Percentiles rank a stretch among this genome's conserved stretches.
phyloP scores from a whole-genome alignment of 1,140 invertebrate genomes.

The Halesus radiatus region DNA sequence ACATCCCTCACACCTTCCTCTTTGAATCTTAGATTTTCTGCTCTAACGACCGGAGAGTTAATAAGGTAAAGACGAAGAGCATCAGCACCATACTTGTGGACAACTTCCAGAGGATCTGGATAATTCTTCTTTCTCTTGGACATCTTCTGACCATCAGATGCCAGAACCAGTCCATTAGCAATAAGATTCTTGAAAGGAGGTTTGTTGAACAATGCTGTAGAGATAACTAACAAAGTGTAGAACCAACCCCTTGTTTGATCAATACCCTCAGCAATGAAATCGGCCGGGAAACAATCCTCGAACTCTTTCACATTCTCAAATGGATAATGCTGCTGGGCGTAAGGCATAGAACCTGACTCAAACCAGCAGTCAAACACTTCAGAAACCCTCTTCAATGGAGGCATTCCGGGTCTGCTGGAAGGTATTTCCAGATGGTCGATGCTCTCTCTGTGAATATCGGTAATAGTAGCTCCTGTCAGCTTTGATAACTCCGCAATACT shows the following conservation, averaged over 20 bases:
- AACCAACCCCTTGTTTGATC: slow-evolving; percentile 99
- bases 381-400: slow-evolving; percentile 85
- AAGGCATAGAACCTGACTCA: slow-evolving; percentile 99
- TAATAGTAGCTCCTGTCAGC: slow-evolving; percentile 85
- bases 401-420: slow-evolving; percentile 85
- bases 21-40: slow-evolving; percentile 96
- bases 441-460: slow-evolving; percentile 95
- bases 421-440: slow-evolving; percentile 96
- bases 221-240: slow-evolving; percentile 96
- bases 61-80: slow-evolving; percentile 96
- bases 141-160: slow-evolving; percentile 99
- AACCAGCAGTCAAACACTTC: slow-evolving; percentile 99
- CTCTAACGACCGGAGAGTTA: slow-evolving; percentile 97
- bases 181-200: slow-evolving; percentile 98
- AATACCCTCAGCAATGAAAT: slow-evolving; percentile 99
- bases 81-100: slow-evolving; percentile 97
- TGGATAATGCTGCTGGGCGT: slow-evolving; percentile 97
- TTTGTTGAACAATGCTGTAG: slow-evolving; percentile 96
- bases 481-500: slow-evolving; percentile 93
- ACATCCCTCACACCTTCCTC: slow-evolving; percentile 97
- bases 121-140: slow-evolving; percentile 99
- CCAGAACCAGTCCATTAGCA: slow-evolving; percentile 94
- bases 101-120: slow-evolving; percentile 94
- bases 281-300: slow-evolving; percentile 96
- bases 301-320: slow-evolving; percentile 94